Percentiles rank a stretch among this genome's conserved stretches.
Evolutionary conservation across 2,113 vertebrate species (phyloP).

Genomic region (Bos javanicus): DNA sequence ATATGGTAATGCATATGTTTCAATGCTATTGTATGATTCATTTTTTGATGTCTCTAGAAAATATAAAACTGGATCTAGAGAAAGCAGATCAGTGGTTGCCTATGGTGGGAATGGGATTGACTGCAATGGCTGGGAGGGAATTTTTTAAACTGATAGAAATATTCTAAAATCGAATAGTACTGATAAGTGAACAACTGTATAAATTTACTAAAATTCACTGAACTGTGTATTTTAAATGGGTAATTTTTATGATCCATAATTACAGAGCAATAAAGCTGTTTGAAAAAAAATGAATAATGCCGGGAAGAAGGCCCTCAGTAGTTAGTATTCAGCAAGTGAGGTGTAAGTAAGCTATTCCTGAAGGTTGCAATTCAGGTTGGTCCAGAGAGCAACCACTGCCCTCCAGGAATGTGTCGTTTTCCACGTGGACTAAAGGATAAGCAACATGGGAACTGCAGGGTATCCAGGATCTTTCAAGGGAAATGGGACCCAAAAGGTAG

Average conservation of each 20-base stretch:
- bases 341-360: not conserved
- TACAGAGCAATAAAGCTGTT: not conserved
- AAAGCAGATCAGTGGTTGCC: not conserved
- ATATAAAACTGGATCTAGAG: not conserved
- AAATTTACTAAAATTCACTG: not conserved
- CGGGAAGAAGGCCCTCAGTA: not conserved
- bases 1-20: not conserved
- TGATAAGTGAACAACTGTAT: not conserved
- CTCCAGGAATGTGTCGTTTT: not conserved
- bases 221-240: not conserved
- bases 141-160: not conserved
- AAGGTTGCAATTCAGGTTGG: not conserved
- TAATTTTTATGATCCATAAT: not conserved
- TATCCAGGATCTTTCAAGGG: not conserved
- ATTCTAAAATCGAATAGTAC: not conserved
- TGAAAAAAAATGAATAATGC: not conserved
- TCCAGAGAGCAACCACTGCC: not conserved
- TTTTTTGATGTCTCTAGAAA: not conserved
- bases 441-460: not conserved
- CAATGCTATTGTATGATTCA: not conserved
- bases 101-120: not conserved
- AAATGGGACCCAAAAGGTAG: not conserved
- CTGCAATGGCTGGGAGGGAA: not conserved
- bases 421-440: not conserved
- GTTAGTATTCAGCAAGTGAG: not conserved